These are phyloP conservation scores for Pyrochroa serraticornis DNA, from an alignment of 2,888 invertebrate species.

Conservation along the genomic window DNA sequence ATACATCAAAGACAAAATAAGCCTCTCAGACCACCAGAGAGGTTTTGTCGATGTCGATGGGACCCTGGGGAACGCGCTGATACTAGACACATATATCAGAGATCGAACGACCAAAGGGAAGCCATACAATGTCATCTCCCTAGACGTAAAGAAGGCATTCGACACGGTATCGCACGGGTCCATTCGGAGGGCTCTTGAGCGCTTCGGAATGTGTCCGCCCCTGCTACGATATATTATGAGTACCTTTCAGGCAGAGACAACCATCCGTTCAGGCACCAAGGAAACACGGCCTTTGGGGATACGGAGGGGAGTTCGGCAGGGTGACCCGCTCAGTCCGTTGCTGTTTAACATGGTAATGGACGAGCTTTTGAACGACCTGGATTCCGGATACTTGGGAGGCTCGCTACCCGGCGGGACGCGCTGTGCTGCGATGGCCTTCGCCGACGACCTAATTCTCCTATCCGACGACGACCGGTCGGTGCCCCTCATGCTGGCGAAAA, in stretches of 20 bases:
- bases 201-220: conserved; percentile 17
- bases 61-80: conserved; percentile 48
- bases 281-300: conserved; percentile 27
- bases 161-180: too few relatives aligned
- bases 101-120: background rate
- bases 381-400: too few relatives aligned
- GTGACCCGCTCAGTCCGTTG: conserved; percentile 52
- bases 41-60: too few relatives aligned
- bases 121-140: conserved; percentile 20
- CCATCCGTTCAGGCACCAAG: conserved; percentile 19
- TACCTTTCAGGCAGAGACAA: too few relatives aligned
- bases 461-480: conserved; percentile 3
- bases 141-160: conserved; percentile 35
- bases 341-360: conserved; percentile 17
- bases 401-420: too few relatives aligned
- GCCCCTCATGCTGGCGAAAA: background rate
- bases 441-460: conserved; percentile 22
- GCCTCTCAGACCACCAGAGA: conserved; percentile 33
- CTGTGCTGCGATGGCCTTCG: conserved; percentile 26
- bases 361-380: too few relatives aligned
- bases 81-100: conserved; percentile 36
- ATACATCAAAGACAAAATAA: background rate
- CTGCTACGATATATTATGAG: background rate
- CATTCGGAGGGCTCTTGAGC: conserved; percentile 22
- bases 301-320: conserved; percentile 51